phyloP scores from a whole-genome alignment of 1,140 invertebrate species.

The Drosophila bifasciata region DNA sequence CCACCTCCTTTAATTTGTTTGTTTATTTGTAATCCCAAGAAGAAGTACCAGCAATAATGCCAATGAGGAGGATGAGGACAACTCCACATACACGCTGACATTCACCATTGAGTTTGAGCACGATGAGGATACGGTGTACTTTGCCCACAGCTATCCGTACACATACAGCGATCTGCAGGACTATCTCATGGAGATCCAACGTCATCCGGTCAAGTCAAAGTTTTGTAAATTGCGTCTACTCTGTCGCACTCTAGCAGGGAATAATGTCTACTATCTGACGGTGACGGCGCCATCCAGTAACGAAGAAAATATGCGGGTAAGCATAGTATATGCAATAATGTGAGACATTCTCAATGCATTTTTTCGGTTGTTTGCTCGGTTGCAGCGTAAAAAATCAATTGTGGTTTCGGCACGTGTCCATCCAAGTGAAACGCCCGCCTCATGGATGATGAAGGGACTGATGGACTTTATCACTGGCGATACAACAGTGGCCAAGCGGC shows the following conservation, averaged over 20 bases:
- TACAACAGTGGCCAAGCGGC: constrained; percentile 88
- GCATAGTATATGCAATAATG: background rate
- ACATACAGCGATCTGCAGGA: constrained; percentile 94
- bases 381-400: constrained; percentile 91
- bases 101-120: constrained; percentile 97
- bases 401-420: constrained; percentile 96
- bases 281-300: constrained; percentile 90
- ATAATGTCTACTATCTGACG: constrained; percentile 96
- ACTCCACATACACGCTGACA: constrained; percentile 92
- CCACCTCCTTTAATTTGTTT: no score
- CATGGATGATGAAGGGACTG: constrained; percentile 98
- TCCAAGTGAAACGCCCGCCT: constrained; percentile 97
- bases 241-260: constrained; percentile 94
- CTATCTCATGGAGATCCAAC: constrained; percentile 88
- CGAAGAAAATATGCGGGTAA: constrained; percentile 84
- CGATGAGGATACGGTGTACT: constrained; percentile 94
- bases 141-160: constrained; percentile 98
- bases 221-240: constrained; percentile 92
- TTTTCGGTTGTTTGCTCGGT: background rate
- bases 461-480: constrained; percentile 96
- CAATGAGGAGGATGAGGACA: constrained; percentile 83
- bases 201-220: constrained; percentile 91
- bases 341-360: background rate
- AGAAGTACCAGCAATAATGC: constrained; percentile 64
- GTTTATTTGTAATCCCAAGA: background rate